These are phyloP conservation scores for Proterorhinus semilunaris DNA, from an alignment of 2,113 vertebrate species.

Conservation along the genomic window DNA sequence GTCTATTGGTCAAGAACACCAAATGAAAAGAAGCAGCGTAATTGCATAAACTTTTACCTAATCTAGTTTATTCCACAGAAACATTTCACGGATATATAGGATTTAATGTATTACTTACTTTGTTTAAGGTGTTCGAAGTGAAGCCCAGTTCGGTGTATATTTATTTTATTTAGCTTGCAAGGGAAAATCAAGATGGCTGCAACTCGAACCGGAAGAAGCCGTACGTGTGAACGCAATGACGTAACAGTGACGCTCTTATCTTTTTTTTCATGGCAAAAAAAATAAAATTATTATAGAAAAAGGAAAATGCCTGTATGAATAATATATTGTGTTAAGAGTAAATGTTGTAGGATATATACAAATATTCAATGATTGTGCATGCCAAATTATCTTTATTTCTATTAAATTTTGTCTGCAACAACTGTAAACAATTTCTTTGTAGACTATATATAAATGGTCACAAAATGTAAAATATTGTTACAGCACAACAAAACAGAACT, in stretches of 20 bases:
- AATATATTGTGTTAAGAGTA: no score
- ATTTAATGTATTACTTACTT: conserved; percentile 71
- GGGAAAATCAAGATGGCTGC: conserved; percentile 82
- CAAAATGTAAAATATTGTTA: not conserved
- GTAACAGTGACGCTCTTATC: not conserved
- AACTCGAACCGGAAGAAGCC: conserved; percentile 73
- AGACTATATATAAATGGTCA: not conserved
- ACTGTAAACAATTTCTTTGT: not conserved
- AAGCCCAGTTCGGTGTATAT: conserved; percentile 75
- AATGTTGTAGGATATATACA: no score
- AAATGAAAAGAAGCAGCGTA: conserved; percentile 63
- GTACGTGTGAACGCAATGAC: conserved; percentile 52
- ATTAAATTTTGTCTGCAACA: not conserved
- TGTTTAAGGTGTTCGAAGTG: conserved; percentile 69
- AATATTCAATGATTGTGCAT: no score
- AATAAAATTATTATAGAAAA: not conserved
- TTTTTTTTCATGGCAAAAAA: not conserved
- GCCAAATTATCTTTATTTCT: no score
- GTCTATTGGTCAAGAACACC: conserved; percentile 79
- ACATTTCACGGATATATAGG: not conserved
- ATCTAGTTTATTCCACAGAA: conserved; percentile 4
- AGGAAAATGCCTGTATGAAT: no score
- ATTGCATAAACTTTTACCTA: conserved; percentile 32
- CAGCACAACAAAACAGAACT: not conserved
- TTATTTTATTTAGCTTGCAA: conserved; percentile 80